These are phyloP conservation scores for Porites lutea DNA, from an alignment of 64 coral and sea anemone species.

Conservation along the genomic window DNA sequence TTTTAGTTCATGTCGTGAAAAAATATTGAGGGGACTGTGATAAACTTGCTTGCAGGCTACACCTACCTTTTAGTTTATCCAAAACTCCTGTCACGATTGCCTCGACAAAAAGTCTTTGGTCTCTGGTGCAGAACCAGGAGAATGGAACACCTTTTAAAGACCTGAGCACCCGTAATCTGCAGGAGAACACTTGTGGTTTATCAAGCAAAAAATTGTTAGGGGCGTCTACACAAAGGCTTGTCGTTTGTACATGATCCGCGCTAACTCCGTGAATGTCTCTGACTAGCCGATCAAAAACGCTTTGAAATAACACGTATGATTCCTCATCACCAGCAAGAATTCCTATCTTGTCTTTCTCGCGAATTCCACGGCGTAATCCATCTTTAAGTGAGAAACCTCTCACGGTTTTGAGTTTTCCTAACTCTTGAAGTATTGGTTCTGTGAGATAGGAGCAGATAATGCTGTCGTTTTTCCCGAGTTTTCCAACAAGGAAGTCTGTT, in stretches of 20 bases:
- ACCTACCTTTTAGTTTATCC: conserved; percentile 15
- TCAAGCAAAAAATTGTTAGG: background rate
- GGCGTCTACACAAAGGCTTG: background rate
- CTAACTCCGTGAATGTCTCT: background rate
- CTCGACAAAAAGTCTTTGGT: conserved; percentile 15
- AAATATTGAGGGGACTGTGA: too few species aligned
- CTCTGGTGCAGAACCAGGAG: conserved; percentile 25
- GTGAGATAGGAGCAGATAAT: background rate
- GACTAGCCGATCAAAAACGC: conserved; percentile 5
- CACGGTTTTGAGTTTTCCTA: background rate
- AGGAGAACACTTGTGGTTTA: conserved; percentile 7
- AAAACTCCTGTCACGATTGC: background rate
- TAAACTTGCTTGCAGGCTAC: too few species aligned
- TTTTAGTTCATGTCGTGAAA: too few species aligned
- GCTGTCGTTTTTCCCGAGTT: conserved; percentile 5
- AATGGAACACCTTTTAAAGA: conserved; percentile 46
- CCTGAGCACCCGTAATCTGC: conserved; percentile 20
- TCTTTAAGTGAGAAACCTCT: background rate
- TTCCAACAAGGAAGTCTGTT: conserved; percentile 2
- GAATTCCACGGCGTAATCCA: background rate
- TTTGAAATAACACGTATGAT: background rate
- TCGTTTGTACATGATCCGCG: background rate
- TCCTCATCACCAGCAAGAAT: conserved; percentile 26
- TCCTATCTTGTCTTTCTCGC: conserved; percentile 6
- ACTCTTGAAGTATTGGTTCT: background rate